phyloP scores from a whole-genome alignment of 2,113 vertebrate species.

The Leucopsar rothschildi region DNA sequence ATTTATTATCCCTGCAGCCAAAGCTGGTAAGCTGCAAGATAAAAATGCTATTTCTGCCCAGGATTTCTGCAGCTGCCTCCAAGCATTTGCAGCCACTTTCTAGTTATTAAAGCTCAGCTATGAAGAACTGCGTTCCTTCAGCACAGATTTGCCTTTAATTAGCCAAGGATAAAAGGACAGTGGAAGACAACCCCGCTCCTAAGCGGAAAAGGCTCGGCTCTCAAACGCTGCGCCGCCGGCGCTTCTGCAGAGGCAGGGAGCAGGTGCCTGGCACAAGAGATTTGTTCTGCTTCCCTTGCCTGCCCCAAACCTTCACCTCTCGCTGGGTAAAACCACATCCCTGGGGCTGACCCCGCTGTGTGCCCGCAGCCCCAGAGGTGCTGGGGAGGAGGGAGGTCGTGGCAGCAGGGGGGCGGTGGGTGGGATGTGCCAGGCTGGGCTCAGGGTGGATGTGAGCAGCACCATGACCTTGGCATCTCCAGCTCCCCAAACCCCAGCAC shows the following conservation, averaged over 20 bases:
- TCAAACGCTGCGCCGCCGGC: neutral
- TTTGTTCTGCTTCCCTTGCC: conserved; percentile 41
- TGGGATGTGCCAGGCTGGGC: neutral
- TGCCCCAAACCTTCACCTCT: neutral
- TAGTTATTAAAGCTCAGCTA: neutral
- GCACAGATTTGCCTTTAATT: conserved; percentile 55
- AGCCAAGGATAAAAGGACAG: conserved; percentile 61
- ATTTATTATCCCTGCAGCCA: neutral
- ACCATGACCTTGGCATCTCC: neutral
- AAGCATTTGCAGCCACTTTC: neutral
- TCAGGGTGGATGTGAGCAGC: accelerated
- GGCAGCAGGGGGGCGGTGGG: neutral
- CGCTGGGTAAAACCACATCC: neutral
- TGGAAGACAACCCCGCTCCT: neutral
- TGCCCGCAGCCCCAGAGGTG: neutral
- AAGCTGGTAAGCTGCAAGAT: conserved; percentile 24
- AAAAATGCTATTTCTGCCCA: conserved; percentile 32
- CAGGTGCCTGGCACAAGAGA: conserved; percentile 51
- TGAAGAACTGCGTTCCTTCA: neutral
- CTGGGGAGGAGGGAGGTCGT: neutral
- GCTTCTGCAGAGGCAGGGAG: conserved; percentile 6
- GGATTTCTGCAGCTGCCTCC: conserved; percentile 33
- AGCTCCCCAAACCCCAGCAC: accelerated
- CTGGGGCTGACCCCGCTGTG: neutral
- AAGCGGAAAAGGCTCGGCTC: neutral